Base-by-base conservation (phyloP, 2,888 invertebrate genomes). In the Drosophila fulvimacula region DNA sequence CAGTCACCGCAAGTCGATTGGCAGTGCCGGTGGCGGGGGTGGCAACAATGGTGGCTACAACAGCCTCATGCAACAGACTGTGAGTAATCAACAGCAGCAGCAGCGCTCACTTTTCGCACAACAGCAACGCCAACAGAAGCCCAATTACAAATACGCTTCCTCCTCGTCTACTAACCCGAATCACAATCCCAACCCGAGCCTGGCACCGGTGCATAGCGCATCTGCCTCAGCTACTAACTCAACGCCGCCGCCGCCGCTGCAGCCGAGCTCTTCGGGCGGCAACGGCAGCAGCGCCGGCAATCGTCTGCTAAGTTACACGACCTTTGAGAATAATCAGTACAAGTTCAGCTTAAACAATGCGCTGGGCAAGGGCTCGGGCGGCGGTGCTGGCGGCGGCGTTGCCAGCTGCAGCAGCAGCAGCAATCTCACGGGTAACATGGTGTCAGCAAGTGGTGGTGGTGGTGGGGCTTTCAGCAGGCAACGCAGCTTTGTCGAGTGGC, bases 321-420 rank as follows among this genome's bases (percentile, higher is more conserved):
- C 92, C 69, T 92, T 92, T 81, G 92, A 92, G 87, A 92, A 92
- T 79, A 93, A 93, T 85, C 93, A 93, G 75, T 93, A 93, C 87
- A 92, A 93, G 85, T 93, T 93, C 85, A 92, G 93, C 73, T 76
- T 93, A 79, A 93, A 92, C 79, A 92, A 92, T 86, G 91, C 85
- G 44, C 84, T 89, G 69, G 89, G 83, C 60, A 83, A 79, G 62
- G 71, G 76, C 27, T 58, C 63, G 63, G 74, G 53, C 39, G 65
- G 70, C 64, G 69, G 68, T 65, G 73, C 71, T 61, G 72, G 51
- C 44, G 66, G 69, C 48, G 68, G 71, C 69, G 74, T 59, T 62
- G 82, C 81, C 48, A 63, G 79, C 70, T 21, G 34, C 52, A 77
- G 87, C 76, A 79, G 84, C 74, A 86, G 79, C 75, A 80, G 77